Evolutionary conservation across 1,140 invertebrate genomes (phyloP).

Genomic region (Asobara japonica): DNA sequence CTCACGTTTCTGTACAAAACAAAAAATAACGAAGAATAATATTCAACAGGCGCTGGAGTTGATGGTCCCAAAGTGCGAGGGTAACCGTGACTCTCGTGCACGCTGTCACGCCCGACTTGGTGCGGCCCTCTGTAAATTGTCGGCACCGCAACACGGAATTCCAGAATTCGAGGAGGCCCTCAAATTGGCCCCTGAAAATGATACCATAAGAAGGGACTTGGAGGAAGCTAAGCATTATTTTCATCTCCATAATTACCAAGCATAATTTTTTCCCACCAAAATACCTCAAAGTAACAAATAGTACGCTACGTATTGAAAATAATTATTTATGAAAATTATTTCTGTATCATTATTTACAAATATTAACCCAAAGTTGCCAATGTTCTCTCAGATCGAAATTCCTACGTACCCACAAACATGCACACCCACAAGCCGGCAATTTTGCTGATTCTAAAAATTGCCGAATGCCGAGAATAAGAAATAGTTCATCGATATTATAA

Average conservation of each 20-base stretch:
- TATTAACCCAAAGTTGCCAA: too few relatives aligned
- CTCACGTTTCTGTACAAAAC: constrained; percentile 29
- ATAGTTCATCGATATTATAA: too few relatives aligned
- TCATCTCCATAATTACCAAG: constrained; percentile 40
- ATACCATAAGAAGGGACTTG: constrained; percentile 64
- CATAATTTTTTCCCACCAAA: constrained; percentile 5
- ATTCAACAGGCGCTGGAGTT: constrained; percentile 74
- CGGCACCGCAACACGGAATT: constrained; percentile 77
- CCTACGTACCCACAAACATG: too few relatives aligned
- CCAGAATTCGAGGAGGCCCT: constrained; percentile 79
- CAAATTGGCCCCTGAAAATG: constrained; percentile 70
- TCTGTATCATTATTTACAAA: too few relatives aligned
- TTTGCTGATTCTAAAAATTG: too few relatives aligned
- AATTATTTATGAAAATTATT: too few relatives aligned
- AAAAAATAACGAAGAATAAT: constrained; percentile 57
- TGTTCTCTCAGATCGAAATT: too few relatives aligned
- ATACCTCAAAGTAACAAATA: background rate
- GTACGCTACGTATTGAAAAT: background rate
- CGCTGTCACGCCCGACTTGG: constrained; percentile 78
- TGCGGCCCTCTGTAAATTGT: constrained; percentile 76
- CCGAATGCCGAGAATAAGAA: too few relatives aligned
- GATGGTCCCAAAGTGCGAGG: constrained; percentile 75
- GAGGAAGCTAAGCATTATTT: constrained; percentile 47
- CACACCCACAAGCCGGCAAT: too few relatives aligned
- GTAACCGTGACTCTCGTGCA: constrained; percentile 76